Percentiles rank a stretch among this genome's conserved stretches.
Conservation (phyloP, 2,797 vertebrate genomes). For the Acridotheres tristis region DNA sequence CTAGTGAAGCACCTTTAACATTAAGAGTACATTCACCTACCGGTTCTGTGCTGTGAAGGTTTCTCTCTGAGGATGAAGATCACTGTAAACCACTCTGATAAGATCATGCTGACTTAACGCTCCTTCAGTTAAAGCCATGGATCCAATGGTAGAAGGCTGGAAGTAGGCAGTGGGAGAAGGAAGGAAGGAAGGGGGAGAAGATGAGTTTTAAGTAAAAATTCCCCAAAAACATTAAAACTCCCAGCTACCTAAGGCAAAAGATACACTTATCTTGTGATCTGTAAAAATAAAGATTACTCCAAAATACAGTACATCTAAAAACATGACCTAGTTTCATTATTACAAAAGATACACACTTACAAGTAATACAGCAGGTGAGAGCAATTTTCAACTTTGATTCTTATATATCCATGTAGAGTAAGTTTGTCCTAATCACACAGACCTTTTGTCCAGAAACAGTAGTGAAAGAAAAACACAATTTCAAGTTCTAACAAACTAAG, state of each 20-base stretch:
- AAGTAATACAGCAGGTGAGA: not conserved
- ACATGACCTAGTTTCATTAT: not conserved
- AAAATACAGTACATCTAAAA: not conserved
- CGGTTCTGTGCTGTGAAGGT: conserved; percentile 98
- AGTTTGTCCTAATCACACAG: not conserved
- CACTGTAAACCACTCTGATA: conserved; percentile 96
- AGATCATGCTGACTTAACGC: conserved; percentile 96
- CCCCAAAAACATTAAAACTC: not conserved
- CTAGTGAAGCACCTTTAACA: not conserved
- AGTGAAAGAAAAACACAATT: not conserved
- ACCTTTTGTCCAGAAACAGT: not conserved
- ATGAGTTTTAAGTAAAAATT: not conserved
- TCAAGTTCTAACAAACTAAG: not conserved
- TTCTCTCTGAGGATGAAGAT: conserved; percentile 96
- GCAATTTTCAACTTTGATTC: not conserved
- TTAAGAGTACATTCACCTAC: conserved; percentile 67
- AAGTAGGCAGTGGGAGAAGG: not conserved
- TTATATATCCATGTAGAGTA: not conserved
- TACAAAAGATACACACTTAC: not conserved
- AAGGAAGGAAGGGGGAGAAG: not conserved
- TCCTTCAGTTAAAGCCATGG: conserved; percentile 96
- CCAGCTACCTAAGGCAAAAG: not conserved
- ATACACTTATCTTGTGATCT: not conserved
- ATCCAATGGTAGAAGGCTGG: conserved; percentile 94
- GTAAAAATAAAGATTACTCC: not conserved